Conservation (phyloP, 2,888 invertebrate genomes). For the Lacanobia oleracea region DNA sequence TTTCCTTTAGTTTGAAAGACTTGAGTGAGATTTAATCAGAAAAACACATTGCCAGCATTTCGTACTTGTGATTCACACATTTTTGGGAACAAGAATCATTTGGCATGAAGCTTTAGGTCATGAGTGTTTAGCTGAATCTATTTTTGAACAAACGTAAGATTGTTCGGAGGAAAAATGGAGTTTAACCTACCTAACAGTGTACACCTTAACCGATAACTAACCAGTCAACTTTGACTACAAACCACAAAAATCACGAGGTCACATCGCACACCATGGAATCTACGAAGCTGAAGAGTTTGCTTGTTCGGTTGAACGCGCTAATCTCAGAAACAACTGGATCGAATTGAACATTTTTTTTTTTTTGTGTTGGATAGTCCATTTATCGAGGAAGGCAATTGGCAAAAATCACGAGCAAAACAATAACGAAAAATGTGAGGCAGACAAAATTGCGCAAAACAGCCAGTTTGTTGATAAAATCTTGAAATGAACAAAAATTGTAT, state of each 20-base stretch:
- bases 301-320: no score
- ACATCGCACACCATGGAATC: no score
- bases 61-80: constrained; percentile 39
- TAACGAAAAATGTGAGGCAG: no score
- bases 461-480: not conserved
- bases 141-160: not conserved
- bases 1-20: not conserved
- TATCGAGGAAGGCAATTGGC: no score
- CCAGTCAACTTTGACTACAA: not conserved
- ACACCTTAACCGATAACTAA: not conserved
- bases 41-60: constrained; percentile 21
- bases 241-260: no score
- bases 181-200: no score
- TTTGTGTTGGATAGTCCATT: no score
- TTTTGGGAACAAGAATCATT: constrained; percentile 25
- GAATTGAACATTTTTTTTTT: no score
- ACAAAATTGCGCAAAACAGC: no score
- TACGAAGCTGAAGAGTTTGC: no score
- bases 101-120: constrained; percentile 9
- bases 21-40: constrained; percentile 21
- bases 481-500: not conserved
- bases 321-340: no score
- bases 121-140: constrained; percentile 39
- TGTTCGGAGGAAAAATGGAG: not conserved
- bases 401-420: no score